Evolutionary conservation across 2,888 invertebrate genomes (phyloP), one percentile per base, ranked within the genome.

Genomic region (Germaria angustata): DNA sequence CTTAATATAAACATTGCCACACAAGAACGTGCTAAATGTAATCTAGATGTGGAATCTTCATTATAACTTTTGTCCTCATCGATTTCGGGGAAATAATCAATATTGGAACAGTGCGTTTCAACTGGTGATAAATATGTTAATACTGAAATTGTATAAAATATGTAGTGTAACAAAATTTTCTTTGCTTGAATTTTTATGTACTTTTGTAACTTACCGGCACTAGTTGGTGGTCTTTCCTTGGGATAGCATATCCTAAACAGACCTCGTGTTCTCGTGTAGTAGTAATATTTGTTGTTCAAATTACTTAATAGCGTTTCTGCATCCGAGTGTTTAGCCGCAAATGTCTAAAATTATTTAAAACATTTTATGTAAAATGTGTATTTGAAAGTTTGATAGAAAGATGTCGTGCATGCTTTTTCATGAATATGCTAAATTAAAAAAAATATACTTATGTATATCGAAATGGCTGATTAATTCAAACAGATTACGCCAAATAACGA

Each of bases 161-260:
- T 44, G 3, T 57, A 61, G 41, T 13, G 46, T 22, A 1, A 17
- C 2, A 61, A 63, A 39, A 34, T 15, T 13, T 46, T 17, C 1
- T 22, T 39, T 4, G 22, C 15, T 44, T 28, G n/a, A 51, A 24
- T 7, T n/a, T 6, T 13, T 51, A 53, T 11, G 4, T n/a, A 9
- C n/a, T 9, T 32, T 32, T 22, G 3, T 20, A 55, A 68, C 91
- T 93, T 92, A 96, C 96, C 95, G 90, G 91, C 87, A 44, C 88
- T 87, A 71, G 94, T 93, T 59, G 95, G 95, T 82, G 98, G 97
- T 84, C 96, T 93, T 88, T 97, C 96, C 91, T 97, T 97, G 44
- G 98, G 97, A 92, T 97, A 98, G 91, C 98, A 98, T 91, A 96
- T 95, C 91, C 98, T 94, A 93, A 98, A 98, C 73, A 98, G 93